Evolutionary conservation across 2,888 invertebrate genomes (phyloP), one percentile per base, ranked within the genome.

Genomic region (Anagyrus pseudococci): DNA sequence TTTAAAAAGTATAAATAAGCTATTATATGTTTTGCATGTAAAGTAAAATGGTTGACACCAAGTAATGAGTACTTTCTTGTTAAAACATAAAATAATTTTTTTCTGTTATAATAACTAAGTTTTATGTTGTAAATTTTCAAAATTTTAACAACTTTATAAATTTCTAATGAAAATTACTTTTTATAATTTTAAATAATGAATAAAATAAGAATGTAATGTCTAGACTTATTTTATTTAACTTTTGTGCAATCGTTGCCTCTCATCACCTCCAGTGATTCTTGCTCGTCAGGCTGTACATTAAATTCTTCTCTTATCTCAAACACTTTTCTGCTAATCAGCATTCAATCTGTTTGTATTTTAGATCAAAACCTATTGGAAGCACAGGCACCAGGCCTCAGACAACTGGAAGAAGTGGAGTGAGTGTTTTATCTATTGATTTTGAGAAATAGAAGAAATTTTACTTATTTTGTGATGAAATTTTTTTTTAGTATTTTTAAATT

Each of bases 241-340:
- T 58, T 33, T 55, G 56, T 53, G 61, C 48, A 62, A 68, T 68
- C 70, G 63, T 58, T 66, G 67, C 73, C 77, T 77, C 77, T 77
- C 77, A 75, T 77, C 77, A 74, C 76, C 77, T 74, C 75, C 74
- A 68, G 72, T 57, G 67, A 67, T 69, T 70, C 50, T 71, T 62
- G 43, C 50, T 69, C n/a, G 55, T 52, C 64, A 65, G 62, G 52
- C 62, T 56, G 56, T 49, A 54, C 17, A 55, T 61, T 54, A 43
- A 19, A 58, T 47, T 29, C n/a, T 50, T 46, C 15, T 49, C 26
- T 19, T 33, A 15, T 4, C 25, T 48, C 55, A 54, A 33, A 50
- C 15, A 44, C 6, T 40, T 20, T 23, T 13, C 3, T 23, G 44
- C 15, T 65, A 65, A 62, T 53, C 50, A 41, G 13, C 4, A 17